A percentile compares a stretch with the other conserved stretches of the same genome.
These are phyloP conservation scores for Ophthalmolycus amberensis DNA, from an alignment of 2,113 vertebrate genomes.

Conservation along the genomic window DNA sequence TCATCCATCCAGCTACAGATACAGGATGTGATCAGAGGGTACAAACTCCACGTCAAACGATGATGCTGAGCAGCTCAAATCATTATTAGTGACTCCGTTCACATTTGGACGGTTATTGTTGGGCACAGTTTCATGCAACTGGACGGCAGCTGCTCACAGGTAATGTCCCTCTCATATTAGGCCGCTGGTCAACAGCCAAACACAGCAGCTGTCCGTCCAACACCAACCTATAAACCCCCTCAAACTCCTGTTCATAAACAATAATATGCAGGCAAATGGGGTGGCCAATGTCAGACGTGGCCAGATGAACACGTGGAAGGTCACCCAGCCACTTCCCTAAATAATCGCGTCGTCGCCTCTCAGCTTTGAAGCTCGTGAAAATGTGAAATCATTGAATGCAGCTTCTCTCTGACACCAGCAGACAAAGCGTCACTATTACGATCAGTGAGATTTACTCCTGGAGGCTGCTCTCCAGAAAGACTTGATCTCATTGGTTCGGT, in stretches of 20 bases:
- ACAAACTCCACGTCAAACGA: slow-evolving; percentile 8
- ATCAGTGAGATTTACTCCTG: not conserved
- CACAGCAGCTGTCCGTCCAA: slow-evolving; percentile 82
- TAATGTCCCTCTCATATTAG: slow-evolving; percentile 80
- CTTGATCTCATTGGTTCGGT: not conserved
- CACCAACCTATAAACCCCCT: slow-evolving; percentile 79
- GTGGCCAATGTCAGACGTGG: slow-evolving; percentile 79
- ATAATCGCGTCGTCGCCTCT: not conserved
- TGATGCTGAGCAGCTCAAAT: slow-evolving; percentile 37
- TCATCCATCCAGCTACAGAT: not conserved
- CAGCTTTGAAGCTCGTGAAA: not conserved
- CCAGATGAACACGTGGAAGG: slow-evolving; percentile 73
- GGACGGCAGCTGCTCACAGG: slow-evolving; percentile 81
- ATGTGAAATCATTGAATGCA: not conserved
- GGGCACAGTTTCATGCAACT: slow-evolving; percentile 44
- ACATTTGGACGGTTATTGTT: slow-evolving; percentile 56
- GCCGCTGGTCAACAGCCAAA: slow-evolving; percentile 80
- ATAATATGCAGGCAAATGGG: slow-evolving; percentile 79
- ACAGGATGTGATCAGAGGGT: slow-evolving; percentile 26
- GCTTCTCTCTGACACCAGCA: not conserved
- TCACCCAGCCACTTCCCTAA: slow-evolving; percentile 56
- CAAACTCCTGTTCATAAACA: slow-evolving; percentile 77
- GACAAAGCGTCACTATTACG: not conserved
- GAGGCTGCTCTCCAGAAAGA: not conserved
- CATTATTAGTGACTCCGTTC: slow-evolving; percentile 60